Evolutionary conservation across 1,140 invertebrate species (phyloP), one percentile per base, ranked within the genome.

Genomic region (Bombus sibiricus): DNA sequence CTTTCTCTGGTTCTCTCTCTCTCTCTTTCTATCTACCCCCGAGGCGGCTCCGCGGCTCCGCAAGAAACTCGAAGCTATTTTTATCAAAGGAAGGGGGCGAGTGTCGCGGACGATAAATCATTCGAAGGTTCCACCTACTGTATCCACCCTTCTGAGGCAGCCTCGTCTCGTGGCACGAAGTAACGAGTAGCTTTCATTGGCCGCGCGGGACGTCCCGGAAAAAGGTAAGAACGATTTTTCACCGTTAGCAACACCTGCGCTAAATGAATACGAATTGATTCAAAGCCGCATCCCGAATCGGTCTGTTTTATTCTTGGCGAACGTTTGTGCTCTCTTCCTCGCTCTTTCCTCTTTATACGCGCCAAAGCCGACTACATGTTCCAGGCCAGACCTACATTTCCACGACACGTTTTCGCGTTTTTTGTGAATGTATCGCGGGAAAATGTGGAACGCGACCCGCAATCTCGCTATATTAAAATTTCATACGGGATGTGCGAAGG

Each of bases 191-290:
- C 83, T 88, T 90, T 90, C 90, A 83, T 88, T 89, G 89, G 80
- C 77, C 86, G 79, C 76, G 71, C 53, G 87, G 82, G 74, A 64
- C 75, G 57, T 68, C 77, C 64, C 66, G 66, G 83, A 87, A 86
- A 88, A 87, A 90, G 80, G 85, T 89, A 82, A 87, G 72, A 85
- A 91, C 90, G 88, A 92, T 92, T 92, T 92, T 90, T 92, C 92
- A 92, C 87, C 86, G 86, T 91, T 88, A 88, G 82, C 83, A 90
- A 86, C 87, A 85, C 83, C 86, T 86, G 91, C 79, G 81, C 86
- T 90, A 91, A 93, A 92, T 89, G 91, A 90, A 92, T 93, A 92
- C 89, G 90, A 93, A 92, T 92, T 90, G 91, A 92, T 91, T 89
- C 82, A 82, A 88, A 76, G 77, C 83, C 75, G 66, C n/a, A 75